Base-by-base conservation (phyloP, 2,113 vertebrate species). In the Pyrgilauda ruficollis region DNA sequence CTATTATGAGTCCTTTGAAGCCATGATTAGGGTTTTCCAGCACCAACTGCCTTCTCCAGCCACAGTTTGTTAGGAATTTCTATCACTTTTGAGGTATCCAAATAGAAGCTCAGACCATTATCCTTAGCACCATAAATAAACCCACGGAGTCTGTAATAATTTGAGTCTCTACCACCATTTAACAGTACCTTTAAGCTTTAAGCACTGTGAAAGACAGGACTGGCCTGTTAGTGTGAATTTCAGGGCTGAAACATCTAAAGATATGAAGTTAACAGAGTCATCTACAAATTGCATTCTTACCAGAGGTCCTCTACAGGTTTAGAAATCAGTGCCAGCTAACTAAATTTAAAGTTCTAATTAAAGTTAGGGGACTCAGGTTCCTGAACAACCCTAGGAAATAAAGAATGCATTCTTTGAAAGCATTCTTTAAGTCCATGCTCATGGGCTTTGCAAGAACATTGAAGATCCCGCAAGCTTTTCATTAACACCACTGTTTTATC, bases 31-130 rank as follows among this genome's bases (percentile, higher is more conserved):
- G 50, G 28, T 74, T 78, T 90, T 87, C 81, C 56, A 89, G 47
- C 35, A 83, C 9, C 4, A 9, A 67, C 18, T 76, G 41, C 33
- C 56, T 92, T 68, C 55, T 86, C n/a, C 7, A 81, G 50, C 20
- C 66, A 93, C 41, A 83, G 46, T 86, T 59, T 69, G 62, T 70
- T 67, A 86, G 41, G 46, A 74, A 91, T 86, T 97, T 93, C 64
- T 85, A 61, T 44, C 50, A 58, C 44, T 82, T 17, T 11, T 30
- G 30, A 72, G 20, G 74, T 64, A 87, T 52, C 47, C 73, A 43
- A 80, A 89, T 2, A 73, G 31, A 92, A 80, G 33, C 87, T 62
- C n/a, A 23, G 41, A 88, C 44, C 30, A 53, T 39, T 67, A 17
- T 24, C 39, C 14, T 47, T 53, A 47, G 68, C 47, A 91, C 27